Evolutionary conservation across 2,797 vertebrate species (phyloP).

Genomic region (Serranus cabrilla): DNA sequence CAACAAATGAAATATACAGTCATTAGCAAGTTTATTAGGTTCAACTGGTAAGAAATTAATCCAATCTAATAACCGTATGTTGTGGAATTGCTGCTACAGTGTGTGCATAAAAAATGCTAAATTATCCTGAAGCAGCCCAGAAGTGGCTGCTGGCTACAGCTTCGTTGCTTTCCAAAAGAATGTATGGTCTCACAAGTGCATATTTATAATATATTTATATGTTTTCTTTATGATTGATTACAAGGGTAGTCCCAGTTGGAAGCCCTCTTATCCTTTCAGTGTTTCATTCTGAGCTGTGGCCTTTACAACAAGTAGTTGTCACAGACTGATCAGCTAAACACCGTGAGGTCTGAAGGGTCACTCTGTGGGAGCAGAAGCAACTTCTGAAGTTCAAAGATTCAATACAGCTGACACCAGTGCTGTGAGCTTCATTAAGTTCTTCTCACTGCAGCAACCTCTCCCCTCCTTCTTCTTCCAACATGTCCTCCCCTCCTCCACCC

Average conservation of each 20-base stretch:
- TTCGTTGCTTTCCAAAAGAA: background rate
- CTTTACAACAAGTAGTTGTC: conserved; percentile 13
- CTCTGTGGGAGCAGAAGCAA: background rate
- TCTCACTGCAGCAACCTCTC: background rate
- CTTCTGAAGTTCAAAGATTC: conserved; percentile 12
- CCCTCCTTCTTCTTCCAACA: conserved; percentile 17
- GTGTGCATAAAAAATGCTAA: background rate
- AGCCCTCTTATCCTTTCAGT: conserved; percentile 14
- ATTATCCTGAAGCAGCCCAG: background rate
- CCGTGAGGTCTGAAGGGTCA: background rate
- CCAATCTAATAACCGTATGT: background rate
- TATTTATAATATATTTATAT: no score
- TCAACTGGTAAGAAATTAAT: background rate
- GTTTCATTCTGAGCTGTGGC: conserved; percentile 28
- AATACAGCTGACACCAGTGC: conserved; percentile 30
- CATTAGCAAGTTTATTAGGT: background rate
- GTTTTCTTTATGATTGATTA: conserved; percentile 7
- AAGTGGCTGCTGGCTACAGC: background rate
- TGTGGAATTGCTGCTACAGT: background rate
- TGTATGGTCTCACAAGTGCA: background rate
- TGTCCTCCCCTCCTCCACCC: conserved; percentile 9
- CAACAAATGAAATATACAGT: background rate
- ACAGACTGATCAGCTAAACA: conserved; percentile 28
- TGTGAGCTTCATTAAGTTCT: conserved; percentile 35
- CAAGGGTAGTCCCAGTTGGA: conserved; percentile 1